Conservation (phyloP, 2,113 vertebrate genomes). For the Actinemys pallida region DNA sequence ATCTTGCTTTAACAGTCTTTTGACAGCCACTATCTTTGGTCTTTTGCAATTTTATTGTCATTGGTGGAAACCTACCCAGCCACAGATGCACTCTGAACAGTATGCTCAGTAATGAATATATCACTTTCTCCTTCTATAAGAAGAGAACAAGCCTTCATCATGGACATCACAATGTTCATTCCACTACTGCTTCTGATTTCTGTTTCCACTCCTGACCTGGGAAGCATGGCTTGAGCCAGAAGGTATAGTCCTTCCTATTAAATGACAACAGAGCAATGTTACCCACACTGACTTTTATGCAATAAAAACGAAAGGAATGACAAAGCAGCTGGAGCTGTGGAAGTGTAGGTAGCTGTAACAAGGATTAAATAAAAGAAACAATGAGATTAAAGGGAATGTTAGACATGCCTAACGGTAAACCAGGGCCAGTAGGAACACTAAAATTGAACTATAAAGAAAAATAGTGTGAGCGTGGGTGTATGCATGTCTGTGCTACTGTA, state of each 20-base stretch:
- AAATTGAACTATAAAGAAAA: neutral
- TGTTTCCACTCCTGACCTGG: neutral
- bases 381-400: neutral
- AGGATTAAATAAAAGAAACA: neutral
- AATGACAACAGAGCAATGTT: accelerated
- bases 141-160: neutral
- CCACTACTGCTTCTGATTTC: neutral
- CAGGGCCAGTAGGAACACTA: neutral
- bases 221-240: neutral
- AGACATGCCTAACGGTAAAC: neutral
- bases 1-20: neutral
- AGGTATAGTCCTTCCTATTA: neutral
- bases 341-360: neutral
- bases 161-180: neutral
- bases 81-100: accelerated
- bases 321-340: neutral
- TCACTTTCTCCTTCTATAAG: neutral
- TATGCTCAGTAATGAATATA: neutral
- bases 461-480: accelerated
- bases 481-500: neutral
- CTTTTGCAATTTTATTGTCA: neutral
- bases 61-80: neutral
- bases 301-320: neutral
- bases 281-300: neutral
- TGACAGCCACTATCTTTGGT: neutral